A percentile compares a stretch with the other conserved stretches of the same genome.
These are phyloP conservation scores for Synanceia verrucosa DNA, from an alignment of 2,797 vertebrate species.

Conservation along the genomic window DNA sequence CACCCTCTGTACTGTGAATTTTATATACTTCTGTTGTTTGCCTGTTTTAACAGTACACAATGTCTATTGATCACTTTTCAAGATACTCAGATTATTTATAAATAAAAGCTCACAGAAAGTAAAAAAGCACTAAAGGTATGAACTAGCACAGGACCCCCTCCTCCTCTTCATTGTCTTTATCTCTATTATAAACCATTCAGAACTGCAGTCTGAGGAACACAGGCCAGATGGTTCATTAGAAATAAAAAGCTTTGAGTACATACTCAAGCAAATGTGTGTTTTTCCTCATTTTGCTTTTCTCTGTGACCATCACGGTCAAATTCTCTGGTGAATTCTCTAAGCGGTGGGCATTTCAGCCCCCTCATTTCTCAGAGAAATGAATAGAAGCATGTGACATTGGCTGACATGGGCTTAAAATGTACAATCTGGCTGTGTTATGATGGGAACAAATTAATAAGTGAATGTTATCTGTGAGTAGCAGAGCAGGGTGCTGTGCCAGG, in stretches of 20 bases:
- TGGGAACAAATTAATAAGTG: constrained; percentile 70
- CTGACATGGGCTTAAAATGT: constrained; percentile 69
- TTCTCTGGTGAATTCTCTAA: constrained; percentile 54
- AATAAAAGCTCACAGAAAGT: not conserved
- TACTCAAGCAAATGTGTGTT: constrained; percentile 60
- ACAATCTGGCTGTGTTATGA: constrained; percentile 63
- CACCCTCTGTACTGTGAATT: constrained; percentile 1
- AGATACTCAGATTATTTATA: not conserved
- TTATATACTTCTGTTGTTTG: constrained; percentile 27
- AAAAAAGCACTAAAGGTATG: not conserved
- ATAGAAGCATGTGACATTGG: constrained; percentile 63
- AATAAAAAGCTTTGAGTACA: constrained; percentile 59
- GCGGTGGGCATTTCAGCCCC: constrained; percentile 58
- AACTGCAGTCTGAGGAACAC: constrained; percentile 59
- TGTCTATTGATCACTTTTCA: not conserved
- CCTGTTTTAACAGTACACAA: constrained; percentile 15
- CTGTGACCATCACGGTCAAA: constrained; percentile 32
- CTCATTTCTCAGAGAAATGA: constrained; percentile 59
- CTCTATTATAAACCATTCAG: constrained; percentile 60
- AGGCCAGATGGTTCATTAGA: constrained; percentile 73
- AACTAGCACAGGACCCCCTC: constrained; percentile 21
- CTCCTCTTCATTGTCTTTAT: constrained; percentile 64
- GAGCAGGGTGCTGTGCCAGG: constrained; percentile 53
- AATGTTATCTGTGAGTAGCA: constrained; percentile 76
- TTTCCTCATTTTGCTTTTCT: constrained; percentile 45